Evolutionary conservation across 2,113 vertebrate genomes (phyloP).

Genomic region (Silurus glanis): DNA sequence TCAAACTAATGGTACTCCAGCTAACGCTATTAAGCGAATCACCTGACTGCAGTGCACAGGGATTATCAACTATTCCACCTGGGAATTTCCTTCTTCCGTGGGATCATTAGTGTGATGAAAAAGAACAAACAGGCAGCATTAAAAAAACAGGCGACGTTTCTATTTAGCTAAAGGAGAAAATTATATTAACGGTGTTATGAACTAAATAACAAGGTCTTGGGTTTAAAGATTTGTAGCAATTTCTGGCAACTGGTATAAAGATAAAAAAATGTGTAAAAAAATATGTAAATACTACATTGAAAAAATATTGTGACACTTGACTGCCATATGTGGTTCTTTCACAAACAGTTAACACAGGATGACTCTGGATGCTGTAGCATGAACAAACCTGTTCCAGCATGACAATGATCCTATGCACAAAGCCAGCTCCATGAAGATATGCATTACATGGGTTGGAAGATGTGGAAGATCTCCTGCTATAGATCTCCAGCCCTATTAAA

Average conservation of each 20-base stretch:
- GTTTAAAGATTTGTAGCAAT: background rate
- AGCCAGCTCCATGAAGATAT: too few relatives aligned
- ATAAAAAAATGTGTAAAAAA: background rate
- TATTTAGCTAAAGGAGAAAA: background rate
- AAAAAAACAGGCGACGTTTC: background rate
- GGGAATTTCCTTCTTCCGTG: slow-evolving; percentile 11
- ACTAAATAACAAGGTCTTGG: background rate
- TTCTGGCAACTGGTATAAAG: background rate
- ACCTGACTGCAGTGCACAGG: slow-evolving; percentile 30
- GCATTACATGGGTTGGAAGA: too few relatives aligned
- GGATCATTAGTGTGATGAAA: slow-evolving; percentile 19
- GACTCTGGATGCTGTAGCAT: too few relatives aligned
- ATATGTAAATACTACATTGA: too few relatives aligned
- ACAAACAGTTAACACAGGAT: too few relatives aligned
- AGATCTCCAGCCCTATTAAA: too few relatives aligned
- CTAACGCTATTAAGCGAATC: slow-evolving; percentile 45
- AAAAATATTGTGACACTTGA: too few relatives aligned
- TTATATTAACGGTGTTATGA: background rate
- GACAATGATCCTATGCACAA: too few relatives aligned
- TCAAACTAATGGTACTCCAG: slow-evolving; percentile 35
- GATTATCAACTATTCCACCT: slow-evolving; percentile 32
- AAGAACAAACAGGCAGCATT: background rate
- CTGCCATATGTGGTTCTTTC: too few relatives aligned
- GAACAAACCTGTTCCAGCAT: too few relatives aligned
- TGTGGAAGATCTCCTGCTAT: too few relatives aligned